Conservation (phyloP, 2,888 invertebrate genomes). For the Laothoe populi region DNA sequence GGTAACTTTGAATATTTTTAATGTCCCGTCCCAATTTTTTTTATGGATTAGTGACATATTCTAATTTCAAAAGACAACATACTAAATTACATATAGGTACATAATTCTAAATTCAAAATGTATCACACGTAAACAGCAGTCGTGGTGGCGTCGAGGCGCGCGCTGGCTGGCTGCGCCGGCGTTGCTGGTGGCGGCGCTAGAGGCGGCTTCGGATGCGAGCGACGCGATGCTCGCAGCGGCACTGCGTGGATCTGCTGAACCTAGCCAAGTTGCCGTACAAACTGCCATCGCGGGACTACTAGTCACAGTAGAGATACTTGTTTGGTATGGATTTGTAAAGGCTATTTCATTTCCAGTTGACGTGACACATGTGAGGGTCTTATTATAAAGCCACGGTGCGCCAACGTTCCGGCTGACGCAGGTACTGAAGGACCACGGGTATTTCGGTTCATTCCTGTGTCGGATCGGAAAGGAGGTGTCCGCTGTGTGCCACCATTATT, state of each 20-base stretch:
- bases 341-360: no score
- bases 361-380: no score
- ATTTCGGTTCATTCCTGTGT: no score
- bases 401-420: no score
- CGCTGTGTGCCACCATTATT: no score
- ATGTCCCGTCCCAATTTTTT: not conserved
- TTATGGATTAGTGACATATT: no score
- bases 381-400: no score
- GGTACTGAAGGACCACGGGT: no score
- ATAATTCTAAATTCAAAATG: no score
- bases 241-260: slow-evolving; percentile 61
- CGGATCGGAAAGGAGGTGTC: no score
- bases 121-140: slow-evolving; percentile 52
- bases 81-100: no score
- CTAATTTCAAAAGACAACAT: not conserved
- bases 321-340: slow-evolving; percentile 64
- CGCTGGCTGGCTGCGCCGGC: slow-evolving; percentile 78
- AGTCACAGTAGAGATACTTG: slow-evolving; percentile 73
- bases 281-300: slow-evolving; percentile 63
- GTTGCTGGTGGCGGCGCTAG: slow-evolving; percentile 69
- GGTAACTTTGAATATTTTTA: not conserved
- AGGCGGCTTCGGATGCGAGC: slow-evolving; percentile 72
- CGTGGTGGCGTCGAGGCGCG: slow-evolving; percentile 77
- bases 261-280: slow-evolving; percentile 52
- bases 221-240: slow-evolving; percentile 70